Conservation (phyloP, 2,888 invertebrate genomes). For the Pilophorus perplexus region DNA sequence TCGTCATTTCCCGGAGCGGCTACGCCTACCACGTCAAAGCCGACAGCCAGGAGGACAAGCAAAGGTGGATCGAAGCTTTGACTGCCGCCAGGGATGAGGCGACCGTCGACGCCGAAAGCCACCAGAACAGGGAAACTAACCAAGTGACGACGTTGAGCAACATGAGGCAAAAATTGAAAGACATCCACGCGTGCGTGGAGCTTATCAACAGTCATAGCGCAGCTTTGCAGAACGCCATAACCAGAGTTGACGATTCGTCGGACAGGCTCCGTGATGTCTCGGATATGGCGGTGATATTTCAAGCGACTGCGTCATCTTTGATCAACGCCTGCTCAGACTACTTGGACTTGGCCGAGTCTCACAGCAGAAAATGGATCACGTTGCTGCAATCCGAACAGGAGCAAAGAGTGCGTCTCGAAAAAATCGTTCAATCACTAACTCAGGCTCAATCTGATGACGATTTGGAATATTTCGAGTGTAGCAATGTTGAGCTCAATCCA, state of each 20-base stretch:
- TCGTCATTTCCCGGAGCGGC: slow-evolving; percentile 94
- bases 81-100: slow-evolving; percentile 83
- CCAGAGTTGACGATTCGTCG: slow-evolving; percentile 70
- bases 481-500: no score
- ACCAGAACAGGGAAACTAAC: no score
- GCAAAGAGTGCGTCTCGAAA: background rate
- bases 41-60: slow-evolving; percentile 90
- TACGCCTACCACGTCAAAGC: slow-evolving; percentile 92
- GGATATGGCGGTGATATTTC: slow-evolving; percentile 90
- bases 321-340: slow-evolving; percentile 94
- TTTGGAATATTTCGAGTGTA: slow-evolving; percentile 55
- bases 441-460: slow-evolving; percentile 57
- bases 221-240: slow-evolving; percentile 75
- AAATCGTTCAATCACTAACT: background rate
- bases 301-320: slow-evolving; percentile 95
- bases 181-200: slow-evolving; percentile 87
- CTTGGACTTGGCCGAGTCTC: slow-evolving; percentile 81
- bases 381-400: slow-evolving; percentile 82
- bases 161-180: slow-evolving; percentile 81
- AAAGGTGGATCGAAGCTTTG: slow-evolving; percentile 96
- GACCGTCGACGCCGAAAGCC: slow-evolving; percentile 81
- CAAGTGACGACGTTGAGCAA: slow-evolving; percentile 60
- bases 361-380: slow-evolving; percentile 88
- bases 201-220: slow-evolving; percentile 86
- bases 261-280: slow-evolving; percentile 83